These are phyloP conservation scores for Dynastes maya DNA, from an alignment of 2,888 invertebrate genomes.

Conservation along the genomic window DNA sequence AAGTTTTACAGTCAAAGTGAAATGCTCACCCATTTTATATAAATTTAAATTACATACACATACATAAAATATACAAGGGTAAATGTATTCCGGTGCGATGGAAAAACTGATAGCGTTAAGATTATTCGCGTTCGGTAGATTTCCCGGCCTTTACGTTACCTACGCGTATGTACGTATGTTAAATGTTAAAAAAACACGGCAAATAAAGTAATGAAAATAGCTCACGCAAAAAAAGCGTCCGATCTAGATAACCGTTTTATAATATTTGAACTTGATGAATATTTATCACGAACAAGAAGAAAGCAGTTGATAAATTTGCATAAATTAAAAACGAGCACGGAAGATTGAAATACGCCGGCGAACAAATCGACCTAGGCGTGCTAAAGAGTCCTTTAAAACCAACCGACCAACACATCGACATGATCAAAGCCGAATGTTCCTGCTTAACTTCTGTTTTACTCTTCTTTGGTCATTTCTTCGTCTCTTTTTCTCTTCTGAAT, in stretches of 20 bases:
- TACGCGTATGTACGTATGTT: constrained; percentile 20
- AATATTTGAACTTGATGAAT: constrained; percentile 55
- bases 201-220: constrained; percentile 49
- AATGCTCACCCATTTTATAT: constrained; percentile 31
- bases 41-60: constrained; percentile 37
- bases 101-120: constrained; percentile 30
- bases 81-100: constrained; percentile 29
- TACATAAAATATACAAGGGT: constrained; percentile 30
- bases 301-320: constrained; percentile 58
- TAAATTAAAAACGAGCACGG: constrained; percentile 53
- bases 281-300: constrained; percentile 54
- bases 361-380: constrained; percentile 18
- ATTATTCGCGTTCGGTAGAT: constrained; percentile 17
- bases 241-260: constrained; percentile 51
- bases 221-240: constrained; percentile 50
- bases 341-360: constrained; percentile 40
- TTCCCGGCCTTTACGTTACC: constrained; percentile 6
- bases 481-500: not conserved
- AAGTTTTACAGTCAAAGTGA: constrained; percentile 9
- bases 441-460: constrained; percentile 9
- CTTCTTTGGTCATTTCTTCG: not conserved
- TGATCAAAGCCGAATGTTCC: constrained; percentile 25
- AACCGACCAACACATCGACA: constrained; percentile 23
- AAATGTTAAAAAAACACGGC: constrained; percentile 27
- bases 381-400: constrained; percentile 20